Evolutionary conservation across 2,797 vertebrate genomes (phyloP).

Genomic region (Spinibarbus caldwelli): DNA sequence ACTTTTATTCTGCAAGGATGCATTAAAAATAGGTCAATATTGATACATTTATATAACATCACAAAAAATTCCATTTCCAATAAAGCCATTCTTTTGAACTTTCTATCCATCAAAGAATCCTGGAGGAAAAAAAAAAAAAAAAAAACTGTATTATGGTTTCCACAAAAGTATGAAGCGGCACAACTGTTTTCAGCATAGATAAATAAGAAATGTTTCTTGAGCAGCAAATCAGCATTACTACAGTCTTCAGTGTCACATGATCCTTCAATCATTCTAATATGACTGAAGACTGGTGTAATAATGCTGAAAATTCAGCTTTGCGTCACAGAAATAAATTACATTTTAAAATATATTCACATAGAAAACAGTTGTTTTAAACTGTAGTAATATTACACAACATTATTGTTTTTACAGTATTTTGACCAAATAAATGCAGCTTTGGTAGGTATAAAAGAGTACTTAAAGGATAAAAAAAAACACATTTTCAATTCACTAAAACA

Average conservation of each 20-base stretch:
- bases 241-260: too few species aligned
- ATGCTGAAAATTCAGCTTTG: not conserved
- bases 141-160: not conserved
- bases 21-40: not conserved
- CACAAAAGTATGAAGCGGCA: not conserved
- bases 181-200: not conserved
- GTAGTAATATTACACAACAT: not conserved
- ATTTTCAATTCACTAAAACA: not conserved
- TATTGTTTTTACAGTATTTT: not conserved
- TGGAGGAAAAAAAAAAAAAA: not conserved
- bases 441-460: not conserved
- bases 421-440: not conserved
- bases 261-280: too few species aligned
- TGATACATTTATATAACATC: too few species aligned
- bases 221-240: not conserved
- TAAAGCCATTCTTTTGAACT: too few species aligned
- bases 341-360: not conserved
- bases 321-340: not conserved
- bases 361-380: not conserved
- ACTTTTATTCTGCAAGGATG: not conserved
- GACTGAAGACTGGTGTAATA: not conserved
- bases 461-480: not conserved
- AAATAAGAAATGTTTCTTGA: not conserved
- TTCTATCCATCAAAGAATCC: too few species aligned
- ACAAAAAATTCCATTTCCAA: too few species aligned